These are phyloP conservation scores for Salticus scenicus DNA, from an alignment of 2,888 invertebrate genomes.

Conservation along the genomic window DNA sequence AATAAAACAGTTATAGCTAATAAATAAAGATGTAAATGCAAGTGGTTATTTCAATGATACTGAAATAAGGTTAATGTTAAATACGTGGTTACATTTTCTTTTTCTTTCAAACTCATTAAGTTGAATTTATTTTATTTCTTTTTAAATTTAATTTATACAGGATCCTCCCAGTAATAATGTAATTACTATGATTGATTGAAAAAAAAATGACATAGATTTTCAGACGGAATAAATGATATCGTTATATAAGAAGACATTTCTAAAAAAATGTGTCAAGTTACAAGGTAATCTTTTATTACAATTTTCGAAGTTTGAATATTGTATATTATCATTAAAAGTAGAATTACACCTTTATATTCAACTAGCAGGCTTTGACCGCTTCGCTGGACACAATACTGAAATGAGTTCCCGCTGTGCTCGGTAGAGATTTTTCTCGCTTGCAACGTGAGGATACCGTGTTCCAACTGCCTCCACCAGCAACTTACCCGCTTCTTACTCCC, in stretches of 20 bases:
- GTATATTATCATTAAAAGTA: too few species aligned
- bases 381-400: too few species aligned
- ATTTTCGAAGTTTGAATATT: too few species aligned
- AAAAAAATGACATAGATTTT: background rate
- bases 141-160: conserved; percentile 30
- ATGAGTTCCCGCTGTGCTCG: too few species aligned
- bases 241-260: background rate
- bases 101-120: background rate
- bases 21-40: conserved; percentile 16
- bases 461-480: too few species aligned
- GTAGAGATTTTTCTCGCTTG: too few species aligned
- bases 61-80: conserved; percentile 50
- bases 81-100: background rate
- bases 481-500: too few species aligned
- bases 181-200: background rate
- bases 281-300: background rate
- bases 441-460: too few species aligned
- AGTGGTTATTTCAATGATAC: conserved; percentile 20
- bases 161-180: conserved; percentile 7
- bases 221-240: background rate
- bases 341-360: too few species aligned
- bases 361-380: too few species aligned
- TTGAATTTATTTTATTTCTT: conserved; percentile 2
- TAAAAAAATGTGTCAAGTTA: background rate
- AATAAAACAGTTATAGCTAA: conserved; percentile 14